Conservation (phyloP, 1,140 invertebrate genomes). For the Ceratina australensis region DNA sequence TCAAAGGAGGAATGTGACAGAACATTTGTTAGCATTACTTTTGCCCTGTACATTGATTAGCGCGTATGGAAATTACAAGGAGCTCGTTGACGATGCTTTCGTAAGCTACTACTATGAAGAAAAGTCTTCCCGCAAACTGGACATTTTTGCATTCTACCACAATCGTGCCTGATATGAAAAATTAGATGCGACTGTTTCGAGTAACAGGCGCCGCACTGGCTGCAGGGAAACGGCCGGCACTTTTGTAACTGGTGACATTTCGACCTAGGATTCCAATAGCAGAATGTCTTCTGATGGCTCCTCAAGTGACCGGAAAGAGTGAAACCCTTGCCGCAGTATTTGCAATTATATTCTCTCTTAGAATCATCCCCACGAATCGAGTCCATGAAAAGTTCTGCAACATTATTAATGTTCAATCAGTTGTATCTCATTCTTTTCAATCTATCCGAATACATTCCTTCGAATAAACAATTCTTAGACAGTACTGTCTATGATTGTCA, state of each 20-base stretch:
- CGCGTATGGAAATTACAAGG: conserved; percentile 48
- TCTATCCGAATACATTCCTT: not conserved
- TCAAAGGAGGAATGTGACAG: not conserved
- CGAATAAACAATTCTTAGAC: not conserved
- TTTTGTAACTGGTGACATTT: conserved; percentile 60
- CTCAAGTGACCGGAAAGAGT: conserved; percentile 78
- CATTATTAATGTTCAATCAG: conserved; percentile 51
- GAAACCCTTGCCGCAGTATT: conserved; percentile 79
- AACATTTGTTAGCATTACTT: not conserved
- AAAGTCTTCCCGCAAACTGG: conserved; percentile 76
- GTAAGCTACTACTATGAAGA: conserved; percentile 75
- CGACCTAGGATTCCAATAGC: conserved; percentile 69
- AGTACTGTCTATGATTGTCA: no score
- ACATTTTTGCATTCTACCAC: conserved; percentile 74
- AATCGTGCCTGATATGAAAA: conserved; percentile 71
- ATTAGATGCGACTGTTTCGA: conserved; percentile 68
- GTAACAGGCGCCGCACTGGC: conserved; percentile 67
- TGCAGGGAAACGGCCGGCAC: conserved; percentile 65
- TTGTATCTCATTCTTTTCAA: conserved; percentile 3
- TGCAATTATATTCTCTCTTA: conserved; percentile 70
- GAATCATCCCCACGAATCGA: conserved; percentile 32
- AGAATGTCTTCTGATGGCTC: conserved; percentile 73
- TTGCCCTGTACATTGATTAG: not conserved
- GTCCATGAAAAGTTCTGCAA: conserved; percentile 57
- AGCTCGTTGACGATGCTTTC: conserved; percentile 70